Evolutionary conservation across 2,888 invertebrate species (phyloP).

Genomic region (Chydorus sphaericus): DNA sequence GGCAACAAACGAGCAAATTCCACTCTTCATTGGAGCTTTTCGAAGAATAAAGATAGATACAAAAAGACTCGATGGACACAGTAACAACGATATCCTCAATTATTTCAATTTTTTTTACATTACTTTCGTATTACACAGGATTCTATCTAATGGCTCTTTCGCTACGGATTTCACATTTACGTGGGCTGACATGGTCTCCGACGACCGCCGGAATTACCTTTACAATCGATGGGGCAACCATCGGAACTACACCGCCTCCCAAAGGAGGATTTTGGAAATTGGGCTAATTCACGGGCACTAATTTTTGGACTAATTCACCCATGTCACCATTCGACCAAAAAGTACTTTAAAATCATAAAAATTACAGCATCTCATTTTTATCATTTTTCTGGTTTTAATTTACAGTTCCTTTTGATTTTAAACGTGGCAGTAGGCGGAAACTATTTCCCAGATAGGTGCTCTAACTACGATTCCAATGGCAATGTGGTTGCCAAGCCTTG

Average conservation of each 20-base stretch:
- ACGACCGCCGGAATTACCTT: slow-evolving; percentile 12
- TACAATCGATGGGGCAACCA: slow-evolving; percentile 4
- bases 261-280: slow-evolving; percentile 16
- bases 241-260: slow-evolving; percentile 12
- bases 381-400: too few species aligned
- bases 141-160: not conserved
- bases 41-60: slow-evolving; percentile 21
- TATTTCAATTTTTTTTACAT: not conserved
- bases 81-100: slow-evolving; percentile 12
- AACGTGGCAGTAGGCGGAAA: slow-evolving; percentile 31
- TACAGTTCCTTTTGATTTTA: slow-evolving; percentile 28
- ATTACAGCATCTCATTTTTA: slow-evolving; percentile 13
- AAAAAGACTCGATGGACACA: slow-evolving; percentile 23
- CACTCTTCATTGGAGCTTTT: slow-evolving; percentile 29
- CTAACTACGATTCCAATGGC: slow-evolving; percentile 17
- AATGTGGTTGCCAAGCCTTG: slow-evolving; percentile 20
- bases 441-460: slow-evolving; percentile 23
- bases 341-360: not conserved
- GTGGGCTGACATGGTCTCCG: slow-evolving; percentile 25
- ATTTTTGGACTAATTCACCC: slow-evolving; percentile 11
- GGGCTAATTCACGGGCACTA: slow-evolving; percentile 12
- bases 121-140: not conserved
- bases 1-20: slow-evolving; percentile 25
- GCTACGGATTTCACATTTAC: slow-evolving; percentile 24
- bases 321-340: slow-evolving; percentile 17